Base-by-base conservation (phyloP, 2,113 vertebrate species). In the Menura novaehollandiae region DNA sequence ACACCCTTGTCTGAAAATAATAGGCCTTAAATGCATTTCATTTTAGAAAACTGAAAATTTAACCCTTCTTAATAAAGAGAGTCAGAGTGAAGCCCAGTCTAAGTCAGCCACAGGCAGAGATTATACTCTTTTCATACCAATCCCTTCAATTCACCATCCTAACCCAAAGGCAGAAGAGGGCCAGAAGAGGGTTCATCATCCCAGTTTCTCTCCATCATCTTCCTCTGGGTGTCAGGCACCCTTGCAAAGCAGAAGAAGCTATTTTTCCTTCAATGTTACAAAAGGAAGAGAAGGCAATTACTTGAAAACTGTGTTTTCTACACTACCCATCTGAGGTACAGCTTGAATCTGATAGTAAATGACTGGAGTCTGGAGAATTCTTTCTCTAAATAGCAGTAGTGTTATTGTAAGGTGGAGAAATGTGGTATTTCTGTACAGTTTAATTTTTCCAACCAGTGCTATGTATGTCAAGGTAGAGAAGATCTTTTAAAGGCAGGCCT, bases 121-220 rank as follows among this genome's bases (percentile, higher is more conserved):
- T 83, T 73, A 9, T 11, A 26, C 1, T 43, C 7, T 46, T 55
- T 60, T 56, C 24, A 11, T 26, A 51, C 9, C 2, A 8, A 18
- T 71, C 30, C 13, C 19, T 93, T 80, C 46, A 80, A 30, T 28
- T 88, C 33, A 56, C 11, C 47, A 63, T 10, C 32, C 18, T 35
- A 83, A 55, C 4, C 8, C 27, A 51, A 60, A 55, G 0, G 0
- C 0, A 0, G 17, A 58, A 23, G 10, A 67, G 15, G 24, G 3
- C 11, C 5, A 13, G 8, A 28, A 76, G 37, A 47, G 5, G 2
- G 3, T 63, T 67, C 47, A 37, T n/a, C 55, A 39, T 12, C 5
- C 26, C 7, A 23, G 11, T 77, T 89, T 30, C 17, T 66, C 44
- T n/a, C 52, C 39, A 15, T 59, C 13, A 1, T 52, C 22, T 73